Base-by-base conservation (phyloP, 1,140 invertebrate species). In the Brachionus manjavacas region DNA sequence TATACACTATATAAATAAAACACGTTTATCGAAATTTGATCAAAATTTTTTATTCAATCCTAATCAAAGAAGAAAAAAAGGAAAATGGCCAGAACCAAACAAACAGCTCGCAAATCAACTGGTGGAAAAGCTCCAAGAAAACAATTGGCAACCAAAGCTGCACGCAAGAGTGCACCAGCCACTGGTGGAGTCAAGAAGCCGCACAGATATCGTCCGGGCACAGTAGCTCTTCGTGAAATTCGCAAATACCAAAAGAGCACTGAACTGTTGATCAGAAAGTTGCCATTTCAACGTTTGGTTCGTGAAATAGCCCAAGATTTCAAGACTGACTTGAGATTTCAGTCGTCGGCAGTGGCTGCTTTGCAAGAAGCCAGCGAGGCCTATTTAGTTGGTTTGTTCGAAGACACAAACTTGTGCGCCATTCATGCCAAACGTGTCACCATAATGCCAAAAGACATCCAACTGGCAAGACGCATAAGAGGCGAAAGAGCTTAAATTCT, bases 401-500 rank as follows among this genome's bases (percentile, higher is more conserved):
- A 96, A 92, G 94, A 96, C 90, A 95, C 95, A 85, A 96, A 96
- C 90, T 92, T 96, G 92, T 96, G 95, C 91, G 95, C 95, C 85
- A 96, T 96, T 89, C 95, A 96, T 88, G 95, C 95, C 85, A 96
- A 96, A 89, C 93, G 95, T 87, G 95, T 97, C 46, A 96, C 95
- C 20, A 96, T 97, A 88, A 96, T 96, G 95, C 95, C 95, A 81
- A 96, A 96, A 91, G 95, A 96, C 88, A 96, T 97, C 87, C 95
- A 96, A 86, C 85, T 89, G 83, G 88, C 88, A 52, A 85, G 88
- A 49, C 85, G 88, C 84, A 88, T 89, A 72, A 85, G 88, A 46
- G 88, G 88, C 39, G 88, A 89, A 84, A 85, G 87, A 83, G 87
- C 88, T 84, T 87, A 88, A 86, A 43, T 7, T 2, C 14, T 9